Evolutionary conservation across 2,113 vertebrate genomes (phyloP).

Genomic region (Albula glossodonta): DNA sequence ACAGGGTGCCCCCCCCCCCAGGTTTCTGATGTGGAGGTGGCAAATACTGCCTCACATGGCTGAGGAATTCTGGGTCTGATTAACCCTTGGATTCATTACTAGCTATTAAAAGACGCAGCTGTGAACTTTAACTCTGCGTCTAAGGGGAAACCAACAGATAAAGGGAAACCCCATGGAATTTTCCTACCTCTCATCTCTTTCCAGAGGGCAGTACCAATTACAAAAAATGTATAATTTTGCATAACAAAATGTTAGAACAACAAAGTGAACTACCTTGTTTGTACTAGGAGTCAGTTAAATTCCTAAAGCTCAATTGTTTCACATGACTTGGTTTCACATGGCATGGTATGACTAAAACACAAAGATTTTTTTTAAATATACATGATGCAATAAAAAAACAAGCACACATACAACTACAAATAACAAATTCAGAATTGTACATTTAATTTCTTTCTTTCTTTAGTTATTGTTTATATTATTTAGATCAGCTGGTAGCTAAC

Average conservation of each 20-base stretch:
- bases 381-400: too few species aligned
- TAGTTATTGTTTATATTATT: not conserved
- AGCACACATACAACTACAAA: not conserved
- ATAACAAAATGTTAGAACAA: too few species aligned
- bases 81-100: conserved; percentile 41
- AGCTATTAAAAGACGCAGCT: conserved; percentile 42
- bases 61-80: conserved; percentile 50
- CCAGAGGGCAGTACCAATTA: not conserved
- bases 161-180: not conserved
- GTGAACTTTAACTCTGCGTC: not conserved
- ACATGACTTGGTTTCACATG: too few species aligned
- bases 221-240: not conserved
- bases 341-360: too few species aligned
- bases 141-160: not conserved
- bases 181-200: not conserved
- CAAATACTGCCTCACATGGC: conserved; percentile 44
- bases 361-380: too few species aligned
- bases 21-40: conserved; percentile 41
- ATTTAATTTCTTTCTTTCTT: not conserved
- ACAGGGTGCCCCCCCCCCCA: not conserved
- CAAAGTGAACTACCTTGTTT: not conserved
- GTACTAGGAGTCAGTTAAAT: conserved; percentile 22
- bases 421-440: not conserved
- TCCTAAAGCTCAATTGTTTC: conserved; percentile 15
- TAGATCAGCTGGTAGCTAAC: not conserved